These are phyloP conservation scores for Tyria jacobaeae DNA, from an alignment of 2,888 invertebrate species.

Conservation along the genomic window DNA sequence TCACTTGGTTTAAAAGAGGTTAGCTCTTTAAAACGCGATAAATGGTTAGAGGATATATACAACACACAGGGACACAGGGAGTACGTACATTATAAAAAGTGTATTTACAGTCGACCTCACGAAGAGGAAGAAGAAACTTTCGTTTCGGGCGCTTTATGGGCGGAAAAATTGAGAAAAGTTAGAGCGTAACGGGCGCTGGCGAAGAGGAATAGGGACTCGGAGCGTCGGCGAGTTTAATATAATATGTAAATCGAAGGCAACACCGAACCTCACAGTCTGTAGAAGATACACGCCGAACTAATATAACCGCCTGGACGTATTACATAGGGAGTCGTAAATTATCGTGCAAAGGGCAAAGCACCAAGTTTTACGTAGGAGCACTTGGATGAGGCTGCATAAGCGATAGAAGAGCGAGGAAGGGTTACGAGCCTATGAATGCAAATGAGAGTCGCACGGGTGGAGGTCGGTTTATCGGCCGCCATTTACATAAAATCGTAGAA, in stretches of 20 bases:
- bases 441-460: constrained; percentile 79
- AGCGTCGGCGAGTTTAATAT: constrained; percentile 83
- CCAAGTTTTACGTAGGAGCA: constrained; percentile 75
- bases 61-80: constrained; percentile 78
- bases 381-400: constrained; percentile 72
- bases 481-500: constrained; percentile 82
- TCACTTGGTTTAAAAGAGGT: too few relatives aligned
- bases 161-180: constrained; percentile 87
- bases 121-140: constrained; percentile 81
- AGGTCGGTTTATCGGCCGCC: constrained; percentile 79
- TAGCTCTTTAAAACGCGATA: too few relatives aligned
- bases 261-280: constrained; percentile 77
- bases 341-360: constrained; percentile 80
- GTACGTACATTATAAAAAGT: constrained; percentile 85
- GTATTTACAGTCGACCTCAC: constrained; percentile 85
- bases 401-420: constrained; percentile 78
- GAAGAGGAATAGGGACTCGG: constrained; percentile 72
- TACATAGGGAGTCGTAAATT: constrained; percentile 84
- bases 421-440: constrained; percentile 87
- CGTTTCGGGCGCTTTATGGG: constrained; percentile 84
- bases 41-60: too few relatives aligned
- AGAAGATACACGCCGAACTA: constrained; percentile 76
- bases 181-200: constrained; percentile 84
- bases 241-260: constrained; percentile 85
- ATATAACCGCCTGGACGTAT: constrained; percentile 81